Evolutionary conservation across 1,140 invertebrate species (phyloP).

Genomic region (Halyomorpha halys): DNA sequence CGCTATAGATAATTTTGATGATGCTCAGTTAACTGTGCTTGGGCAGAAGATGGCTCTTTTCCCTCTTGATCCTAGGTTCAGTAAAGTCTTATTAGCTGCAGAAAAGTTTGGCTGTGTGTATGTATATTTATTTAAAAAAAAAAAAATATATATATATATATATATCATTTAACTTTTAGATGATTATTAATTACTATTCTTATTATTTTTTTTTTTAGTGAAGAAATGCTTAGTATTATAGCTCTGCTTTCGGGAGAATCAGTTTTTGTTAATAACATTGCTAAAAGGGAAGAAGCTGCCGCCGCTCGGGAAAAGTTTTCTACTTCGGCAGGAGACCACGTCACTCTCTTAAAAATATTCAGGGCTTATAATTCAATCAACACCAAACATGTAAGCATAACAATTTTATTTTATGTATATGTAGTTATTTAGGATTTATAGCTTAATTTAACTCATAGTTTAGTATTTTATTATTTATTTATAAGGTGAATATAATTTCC

Average conservation of each 20-base stretch:
- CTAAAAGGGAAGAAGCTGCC: conserved; percentile 51
- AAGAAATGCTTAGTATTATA: conserved; percentile 67
- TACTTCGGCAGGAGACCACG: conserved; percentile 81
- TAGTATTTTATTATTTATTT: no score
- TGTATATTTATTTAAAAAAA: no score
- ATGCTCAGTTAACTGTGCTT: conserved; percentile 58
- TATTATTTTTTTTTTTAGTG: conserved; percentile 39
- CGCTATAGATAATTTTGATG: conserved; percentile 47
- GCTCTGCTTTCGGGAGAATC: conserved; percentile 57
- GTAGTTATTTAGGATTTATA: no score
- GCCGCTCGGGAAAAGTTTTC: conserved; percentile 68
- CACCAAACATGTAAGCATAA: conserved; percentile 61
- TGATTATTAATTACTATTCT: background rate
- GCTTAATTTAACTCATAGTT: no score
- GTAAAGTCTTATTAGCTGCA: conserved; percentile 71
- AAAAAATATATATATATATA: no score
- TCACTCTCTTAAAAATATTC: conserved; percentile 85
- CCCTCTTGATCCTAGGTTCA: conserved; percentile 83
- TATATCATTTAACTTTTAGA: no score
- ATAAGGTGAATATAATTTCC: no score
- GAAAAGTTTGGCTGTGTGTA: conserved; percentile 65
- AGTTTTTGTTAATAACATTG: conserved; percentile 42
- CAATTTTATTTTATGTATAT: no score
- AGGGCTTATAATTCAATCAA: conserved; percentile 61
- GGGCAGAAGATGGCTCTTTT: conserved; percentile 83